Conservation (phyloP, 2,797 vertebrate species). For the Micromesistius poutassou region DNA sequence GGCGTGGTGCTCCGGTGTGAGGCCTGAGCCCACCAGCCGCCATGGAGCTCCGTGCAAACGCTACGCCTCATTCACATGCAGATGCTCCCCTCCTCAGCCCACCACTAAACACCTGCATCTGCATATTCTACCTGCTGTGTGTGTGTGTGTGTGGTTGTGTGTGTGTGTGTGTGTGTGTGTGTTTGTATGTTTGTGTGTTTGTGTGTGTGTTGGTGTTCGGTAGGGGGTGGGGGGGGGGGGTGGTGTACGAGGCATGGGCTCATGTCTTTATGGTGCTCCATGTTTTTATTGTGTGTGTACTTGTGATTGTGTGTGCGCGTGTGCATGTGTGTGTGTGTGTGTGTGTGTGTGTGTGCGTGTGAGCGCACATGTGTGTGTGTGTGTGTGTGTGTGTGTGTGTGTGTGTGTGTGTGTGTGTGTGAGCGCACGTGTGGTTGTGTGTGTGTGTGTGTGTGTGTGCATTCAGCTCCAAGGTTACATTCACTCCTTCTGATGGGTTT, state of each 20-base stretch:
- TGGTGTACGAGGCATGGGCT: no score
- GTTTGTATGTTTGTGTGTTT: not conserved
- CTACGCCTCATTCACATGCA: conserved; percentile 60
- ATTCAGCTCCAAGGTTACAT: conserved; percentile 60
- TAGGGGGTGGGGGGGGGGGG: no score
- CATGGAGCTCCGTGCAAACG: conserved; percentile 29
- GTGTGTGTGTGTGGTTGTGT: not conserved
- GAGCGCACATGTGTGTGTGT: conserved; percentile 8
- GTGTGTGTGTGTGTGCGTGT: no score
- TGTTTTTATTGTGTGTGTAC: conserved; percentile 3
- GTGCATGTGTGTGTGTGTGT: conserved; percentile 5
- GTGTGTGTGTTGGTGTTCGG: not conserved
- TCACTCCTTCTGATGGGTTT: conserved; percentile 62
- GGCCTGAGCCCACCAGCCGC: not conserved
- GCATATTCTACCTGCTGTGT: conserved; percentile 40
- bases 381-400: conserved; percentile 17
- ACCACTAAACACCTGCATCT: conserved; percentile 47
- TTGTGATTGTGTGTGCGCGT: not conserved
- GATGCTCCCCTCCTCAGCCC: conserved; percentile 34
- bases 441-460: conserved; percentile 17
- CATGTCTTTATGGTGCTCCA: not conserved
- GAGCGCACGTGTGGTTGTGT: conserved; percentile 10
- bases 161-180: not conserved
- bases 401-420: conserved; percentile 1
- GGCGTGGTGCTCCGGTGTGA: not conserved